Evolutionary conservation across 2,888 invertebrate genomes (phyloP), one percentile per base, ranked within the genome.

Genomic region (Dynastes hyllus): DNA sequence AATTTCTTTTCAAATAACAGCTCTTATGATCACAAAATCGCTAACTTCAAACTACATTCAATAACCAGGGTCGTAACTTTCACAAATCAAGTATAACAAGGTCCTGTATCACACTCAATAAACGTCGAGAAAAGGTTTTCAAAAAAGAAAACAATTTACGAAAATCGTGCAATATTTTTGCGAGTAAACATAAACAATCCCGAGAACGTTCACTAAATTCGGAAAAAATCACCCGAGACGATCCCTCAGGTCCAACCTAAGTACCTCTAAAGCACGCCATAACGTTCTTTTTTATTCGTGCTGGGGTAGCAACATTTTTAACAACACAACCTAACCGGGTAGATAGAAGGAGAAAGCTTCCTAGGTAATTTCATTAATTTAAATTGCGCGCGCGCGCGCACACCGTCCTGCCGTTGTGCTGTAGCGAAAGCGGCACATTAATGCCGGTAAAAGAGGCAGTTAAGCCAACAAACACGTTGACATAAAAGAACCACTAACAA

Each of bases 401-500:
- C 58, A 3, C 13, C 53, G n/a, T 16, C 4, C 16, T 53, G n/a
- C n/a, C n/a, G 53, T n/a, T 51, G 11, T 40, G 55, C n/a, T 58
- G 9, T 32, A 22, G 50, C 45, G 45, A 40, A 61, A 13, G 11
- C 29, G 70, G 40, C 29, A 37, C 71, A 61, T 73, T 73, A 73
- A 58, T 61, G 61, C 73, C 58, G 40, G 58, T 53, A 58, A 73
- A 73, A 73, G 73, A 40, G 58, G 73, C 37, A 73, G 73, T 78
- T 69, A 70, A 63, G 50, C 70, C 69, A 61, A 70, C 78, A 69
- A 78, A 78, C 78, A 69, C 61, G 71, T 73, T 79, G 77, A 79
- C 79, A 80, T 80, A 81, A 81, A 81, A 78, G 81, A 73, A 80
- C 80, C 80, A 76, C 81, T 81, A 81, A 82, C 83, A 81, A 81